Conservation (phyloP, 1,140 invertebrate genomes). For the Drosophila tsacasi region DNA sequence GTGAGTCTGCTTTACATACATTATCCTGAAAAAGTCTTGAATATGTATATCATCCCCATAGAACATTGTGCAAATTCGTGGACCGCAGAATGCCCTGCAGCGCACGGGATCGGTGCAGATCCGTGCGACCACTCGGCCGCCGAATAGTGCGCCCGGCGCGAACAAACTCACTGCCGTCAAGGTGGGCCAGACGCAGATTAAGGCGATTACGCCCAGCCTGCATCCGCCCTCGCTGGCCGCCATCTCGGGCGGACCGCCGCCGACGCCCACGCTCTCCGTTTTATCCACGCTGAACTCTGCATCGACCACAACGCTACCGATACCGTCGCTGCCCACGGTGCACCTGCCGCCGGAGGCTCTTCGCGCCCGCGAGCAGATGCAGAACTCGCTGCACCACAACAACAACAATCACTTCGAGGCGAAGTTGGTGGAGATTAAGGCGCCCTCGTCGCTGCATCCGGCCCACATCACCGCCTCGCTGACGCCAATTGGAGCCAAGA, state of each 20-base stretch:
- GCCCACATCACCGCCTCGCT: constrained; percentile 67
- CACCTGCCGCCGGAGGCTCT: constrained; percentile 74
- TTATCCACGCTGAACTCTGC: constrained; percentile 76
- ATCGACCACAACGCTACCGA: constrained; percentile 65
- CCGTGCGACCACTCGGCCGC: constrained; percentile 65
- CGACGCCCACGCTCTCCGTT: constrained; percentile 76
- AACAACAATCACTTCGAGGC: constrained; percentile 76
- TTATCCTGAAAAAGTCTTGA: background rate
- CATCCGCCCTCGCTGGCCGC: constrained; percentile 78
- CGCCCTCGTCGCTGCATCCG: constrained; percentile 48
- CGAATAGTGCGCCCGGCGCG: constrained; percentile 53
- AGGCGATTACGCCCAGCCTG: constrained; percentile 79
- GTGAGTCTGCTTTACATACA: constrained; percentile 45
- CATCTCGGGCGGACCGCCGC: constrained; percentile 73
- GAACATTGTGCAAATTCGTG: constrained; percentile 83
- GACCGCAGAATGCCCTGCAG: constrained; percentile 76
- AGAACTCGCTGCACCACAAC: constrained; percentile 73
- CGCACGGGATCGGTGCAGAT: constrained; percentile 80
- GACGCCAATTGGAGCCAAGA: constrained; percentile 72
- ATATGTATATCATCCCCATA: background rate
- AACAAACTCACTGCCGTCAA: constrained; percentile 83
- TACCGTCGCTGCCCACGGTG: constrained; percentile 79
- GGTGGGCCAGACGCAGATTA: constrained; percentile 85
- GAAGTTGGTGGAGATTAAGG: constrained; percentile 74
- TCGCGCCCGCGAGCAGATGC: constrained; percentile 71